phyloP scores from a whole-genome alignment of 2,888 invertebrate genomes.

The Mayetiola destructor region DNA sequence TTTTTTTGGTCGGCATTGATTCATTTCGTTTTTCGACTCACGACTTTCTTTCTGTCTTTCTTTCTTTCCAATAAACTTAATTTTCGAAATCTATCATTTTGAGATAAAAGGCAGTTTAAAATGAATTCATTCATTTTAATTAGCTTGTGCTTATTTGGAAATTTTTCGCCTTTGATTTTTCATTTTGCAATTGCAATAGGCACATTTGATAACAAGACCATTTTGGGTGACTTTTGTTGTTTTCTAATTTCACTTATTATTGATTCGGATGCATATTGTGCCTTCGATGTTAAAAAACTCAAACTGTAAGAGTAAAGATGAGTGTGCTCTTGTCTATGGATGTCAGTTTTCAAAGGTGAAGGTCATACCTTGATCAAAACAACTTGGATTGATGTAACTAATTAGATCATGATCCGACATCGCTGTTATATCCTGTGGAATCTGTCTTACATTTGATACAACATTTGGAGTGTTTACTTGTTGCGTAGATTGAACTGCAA shows the following conservation, averaged over 20 bases:
- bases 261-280: too few species aligned
- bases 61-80: too few species aligned
- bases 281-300: too few species aligned
- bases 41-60: too few species aligned
- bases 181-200: neutral
- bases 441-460: conserved; percentile 34
- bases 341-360: neutral
- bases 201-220: conserved; percentile 10
- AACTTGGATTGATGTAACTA: conserved; percentile 78
- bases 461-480: neutral
- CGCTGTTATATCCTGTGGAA: conserved; percentile 58
- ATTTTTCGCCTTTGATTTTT: neutral
- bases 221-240: neutral
- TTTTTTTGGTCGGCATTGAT: too few species aligned
- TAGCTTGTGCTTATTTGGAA: too few species aligned
- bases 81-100: too few species aligned
- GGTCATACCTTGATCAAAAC: conserved; percentile 61
- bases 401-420: conserved; percentile 80
- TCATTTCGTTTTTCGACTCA: too few species aligned
- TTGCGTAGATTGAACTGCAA: neutral
- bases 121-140: too few species aligned
- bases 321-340: neutral
- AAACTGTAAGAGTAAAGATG: neutral
- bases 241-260: neutral
- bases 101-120: too few species aligned